Evolutionary conservation across 2,113 vertebrate species (phyloP), one percentile per base, ranked within the genome.

Genomic region (Cathartes aura): DNA sequence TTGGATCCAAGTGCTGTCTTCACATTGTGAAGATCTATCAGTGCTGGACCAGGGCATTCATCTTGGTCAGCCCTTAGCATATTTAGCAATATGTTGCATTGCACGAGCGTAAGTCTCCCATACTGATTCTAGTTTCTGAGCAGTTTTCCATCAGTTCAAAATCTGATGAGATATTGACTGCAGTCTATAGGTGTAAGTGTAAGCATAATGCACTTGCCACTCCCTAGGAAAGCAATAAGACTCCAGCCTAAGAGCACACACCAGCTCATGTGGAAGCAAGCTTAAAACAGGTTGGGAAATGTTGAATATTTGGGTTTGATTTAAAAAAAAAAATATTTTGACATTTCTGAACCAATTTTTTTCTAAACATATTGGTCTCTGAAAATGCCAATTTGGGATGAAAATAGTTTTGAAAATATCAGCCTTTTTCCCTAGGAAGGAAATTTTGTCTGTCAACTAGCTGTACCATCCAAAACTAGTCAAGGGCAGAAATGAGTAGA

Each of bases 401-500:
- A 96, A 97, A 97, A 96, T 75, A 96, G 83, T 85, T 97, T 95
- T 94, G 66, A 95, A 95, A 97, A 96, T 84, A 96, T 71, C 85
- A 91, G 70, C 30, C 45, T 90, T 95, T 95, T 96, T 91, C 89
- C 81, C 58, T 96, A 87, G 62, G 83, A 94, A 94, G 87, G 78
- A 96, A 96, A 95, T 82, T 87, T 95, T 78, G 82, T 91, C 84
- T 97, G 78, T 96, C 84, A 95, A 55, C 56, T 94, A 86, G 45
- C 73, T 97, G 56, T 88, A 93, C 90, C 71, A 93, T 96, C 94
- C 95, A 96, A 97, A 97, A 96, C 91, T 84, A 93, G 80, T 94
- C 87, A 91, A 96, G 43, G 64, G 64, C 74, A 94, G 81, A 92
- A 95, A 87, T 70, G 94, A 95, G 89, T 38, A 96, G 89, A 93